Percentiles rank a stretch among this genome's conserved stretches.
Evolutionary conservation across 2,888 invertebrate species (phyloP).

Genomic region (Drosophila buzzatii): DNA sequence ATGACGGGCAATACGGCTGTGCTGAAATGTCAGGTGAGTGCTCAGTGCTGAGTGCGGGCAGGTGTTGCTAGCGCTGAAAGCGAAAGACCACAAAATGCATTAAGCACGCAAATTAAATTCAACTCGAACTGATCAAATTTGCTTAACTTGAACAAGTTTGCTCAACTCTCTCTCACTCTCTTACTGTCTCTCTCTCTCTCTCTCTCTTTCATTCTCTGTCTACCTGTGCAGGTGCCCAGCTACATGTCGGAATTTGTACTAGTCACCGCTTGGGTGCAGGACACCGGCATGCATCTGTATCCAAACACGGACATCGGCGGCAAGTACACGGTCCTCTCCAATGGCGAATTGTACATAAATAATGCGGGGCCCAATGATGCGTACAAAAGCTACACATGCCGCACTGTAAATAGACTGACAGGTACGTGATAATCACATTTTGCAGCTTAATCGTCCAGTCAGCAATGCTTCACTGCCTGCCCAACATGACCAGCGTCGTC

Average conservation of each 20-base stretch:
- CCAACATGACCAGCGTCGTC: neutral
- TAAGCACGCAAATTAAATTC: constrained; percentile 63
- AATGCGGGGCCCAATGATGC: constrained; percentile 92
- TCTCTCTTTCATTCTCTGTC: neutral
- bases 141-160: constrained; percentile 31
- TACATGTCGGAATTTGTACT: constrained; percentile 95
- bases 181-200: neutral
- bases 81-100: constrained; percentile 54
- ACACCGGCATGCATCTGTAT: constrained; percentile 92
- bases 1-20: constrained; percentile 96
- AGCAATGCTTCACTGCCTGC: constrained; percentile 65
- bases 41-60: too few species aligned
- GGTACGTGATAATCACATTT: constrained; percentile 84
- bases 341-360: constrained; percentile 94
- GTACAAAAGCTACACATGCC: constrained; percentile 92
- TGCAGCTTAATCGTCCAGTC: constrained; percentile 77
- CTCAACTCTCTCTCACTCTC: neutral
- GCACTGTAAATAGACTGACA: constrained; percentile 92
- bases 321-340: constrained; percentile 91
- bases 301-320: constrained; percentile 91
- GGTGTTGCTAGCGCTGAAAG: neutral
- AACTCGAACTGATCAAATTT: constrained; percentile 53
- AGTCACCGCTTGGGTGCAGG: constrained; percentile 95
- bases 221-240: constrained; percentile 88
- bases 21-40: constrained; percentile 90